Percentiles rank a stretch among this genome's conserved stretches.
Evolutionary conservation across 2,888 invertebrate species (phyloP).

Genomic region (Aelia acuminata): DNA sequence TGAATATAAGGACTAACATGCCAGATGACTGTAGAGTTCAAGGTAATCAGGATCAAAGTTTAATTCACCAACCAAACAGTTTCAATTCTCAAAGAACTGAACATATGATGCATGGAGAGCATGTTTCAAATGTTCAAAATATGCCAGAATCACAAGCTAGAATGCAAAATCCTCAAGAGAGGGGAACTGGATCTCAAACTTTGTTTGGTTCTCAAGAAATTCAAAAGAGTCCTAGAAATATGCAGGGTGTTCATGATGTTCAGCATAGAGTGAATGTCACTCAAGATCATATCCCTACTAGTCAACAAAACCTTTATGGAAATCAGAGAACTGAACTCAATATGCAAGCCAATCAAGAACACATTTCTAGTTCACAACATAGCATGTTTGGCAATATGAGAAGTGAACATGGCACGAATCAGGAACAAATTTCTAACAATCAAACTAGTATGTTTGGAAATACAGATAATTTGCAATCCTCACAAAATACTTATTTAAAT

Average conservation of each 20-base stretch:
- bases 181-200: neutral
- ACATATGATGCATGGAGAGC: neutral
- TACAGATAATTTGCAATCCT: conserved; percentile 28
- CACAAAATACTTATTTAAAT: conserved; percentile 48
- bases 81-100: neutral
- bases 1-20: neutral
- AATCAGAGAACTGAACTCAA: conserved; percentile 51
- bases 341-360: conserved; percentile 40
- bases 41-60: conserved; percentile 20
- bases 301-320: conserved; percentile 58
- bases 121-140: conserved; percentile 4
- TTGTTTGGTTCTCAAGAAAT: conserved; percentile 23
- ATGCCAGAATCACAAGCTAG: neutral
- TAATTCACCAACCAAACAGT: conserved; percentile 11
- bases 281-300: conserved; percentile 45
- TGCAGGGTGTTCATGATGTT: conserved; percentile 53
- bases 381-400: conserved; percentile 55
- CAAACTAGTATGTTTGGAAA: conserved; percentile 60
- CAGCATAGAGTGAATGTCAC: neutral
- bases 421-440: conserved; percentile 48
- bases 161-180: conserved; percentile 12
- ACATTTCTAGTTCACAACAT: conserved; percentile 51
- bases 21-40: conserved; percentile 10
- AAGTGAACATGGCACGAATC: conserved; percentile 41
- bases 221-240: conserved; percentile 46